Evolutionary conservation across 2,888 invertebrate species (phyloP).

Genomic region (Podabrus alpinus): DNA sequence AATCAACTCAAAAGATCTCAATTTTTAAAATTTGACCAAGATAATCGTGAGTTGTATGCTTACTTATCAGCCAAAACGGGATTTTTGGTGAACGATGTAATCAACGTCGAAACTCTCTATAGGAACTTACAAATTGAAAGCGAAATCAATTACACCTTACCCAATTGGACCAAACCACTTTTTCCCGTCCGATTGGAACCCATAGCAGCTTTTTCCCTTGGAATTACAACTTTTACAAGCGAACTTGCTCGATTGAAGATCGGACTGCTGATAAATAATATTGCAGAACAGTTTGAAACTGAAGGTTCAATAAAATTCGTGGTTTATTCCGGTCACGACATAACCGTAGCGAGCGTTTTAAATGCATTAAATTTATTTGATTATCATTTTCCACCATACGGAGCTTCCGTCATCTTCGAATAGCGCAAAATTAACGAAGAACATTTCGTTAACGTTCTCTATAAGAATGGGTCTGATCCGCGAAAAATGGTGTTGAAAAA

Average conservation of each 20-base stretch:
- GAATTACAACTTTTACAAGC: conserved; percentile 60
- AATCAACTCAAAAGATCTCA: conserved; percentile 52
- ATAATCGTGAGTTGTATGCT: conserved; percentile 66
- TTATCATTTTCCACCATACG: conserved; percentile 69
- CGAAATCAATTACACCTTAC: conserved; percentile 60
- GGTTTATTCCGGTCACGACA: conserved; percentile 78
- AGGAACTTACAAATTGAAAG: conserved; percentile 71
- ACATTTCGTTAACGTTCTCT: conserved; percentile 56
- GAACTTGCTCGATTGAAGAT: conserved; percentile 63
- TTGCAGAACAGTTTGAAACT: conserved; percentile 64
- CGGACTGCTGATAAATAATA: conserved; percentile 72
- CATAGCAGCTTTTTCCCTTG: conserved; percentile 67
- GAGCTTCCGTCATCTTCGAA: conserved; percentile 73
- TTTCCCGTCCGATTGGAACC: conserved; percentile 68
- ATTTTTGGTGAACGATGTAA: conserved; percentile 59
- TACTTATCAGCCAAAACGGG: conserved; percentile 70
- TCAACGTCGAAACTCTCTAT: conserved; percentile 65
- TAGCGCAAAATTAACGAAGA: conserved; percentile 57
- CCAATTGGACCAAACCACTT: conserved; percentile 53
- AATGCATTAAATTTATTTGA: conserved; percentile 72
- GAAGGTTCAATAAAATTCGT: conserved; percentile 48
- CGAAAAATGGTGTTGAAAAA: conserved; percentile 63
- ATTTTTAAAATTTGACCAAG: conserved; percentile 57
- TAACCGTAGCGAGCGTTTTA: conserved; percentile 75
- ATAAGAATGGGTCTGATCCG: conserved; percentile 70